Conservation (phyloP, 2,113 vertebrate genomes). For the Abramis brama region DNA sequence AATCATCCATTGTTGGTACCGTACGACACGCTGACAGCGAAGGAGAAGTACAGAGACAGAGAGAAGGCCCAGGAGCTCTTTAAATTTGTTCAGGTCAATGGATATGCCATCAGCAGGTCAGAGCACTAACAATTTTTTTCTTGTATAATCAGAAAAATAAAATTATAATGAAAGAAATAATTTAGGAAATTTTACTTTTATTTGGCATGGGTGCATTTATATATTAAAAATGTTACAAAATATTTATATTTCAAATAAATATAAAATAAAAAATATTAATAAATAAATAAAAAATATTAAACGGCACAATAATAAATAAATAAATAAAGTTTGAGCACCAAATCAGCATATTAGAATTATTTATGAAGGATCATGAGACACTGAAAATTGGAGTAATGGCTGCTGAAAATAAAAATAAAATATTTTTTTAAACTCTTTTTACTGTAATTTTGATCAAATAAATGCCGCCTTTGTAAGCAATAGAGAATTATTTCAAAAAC, state of each 20-base stretch:
- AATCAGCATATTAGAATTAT: background rate
- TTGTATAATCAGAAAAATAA: background rate
- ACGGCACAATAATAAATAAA: no score
- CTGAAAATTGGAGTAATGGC: background rate
- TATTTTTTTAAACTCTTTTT: background rate
- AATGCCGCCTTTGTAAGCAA: background rate
- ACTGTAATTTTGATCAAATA: background rate
- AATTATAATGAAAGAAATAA: no score
- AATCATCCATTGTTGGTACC: slow-evolving; percentile 93
- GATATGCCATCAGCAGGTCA: slow-evolving; percentile 80
- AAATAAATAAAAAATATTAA: no score
- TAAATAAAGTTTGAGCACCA: no score
- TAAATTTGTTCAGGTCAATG: slow-evolving; percentile 92
- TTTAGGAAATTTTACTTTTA: background rate
- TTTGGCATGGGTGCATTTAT: background rate
- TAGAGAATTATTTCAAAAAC: background rate
- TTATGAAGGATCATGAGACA: background rate
- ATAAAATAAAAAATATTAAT: no score
- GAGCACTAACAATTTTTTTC: background rate
- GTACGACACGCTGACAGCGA: slow-evolving; percentile 95
- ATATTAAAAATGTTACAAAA: background rate
- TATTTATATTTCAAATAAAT: background rate
- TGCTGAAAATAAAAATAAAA: background rate
- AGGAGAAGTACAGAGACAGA: slow-evolving; percentile 92
- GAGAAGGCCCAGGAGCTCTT: slow-evolving; percentile 97